Evolutionary conservation across 2,888 invertebrate species (phyloP).

Genomic region (Tigriopus californicus): DNA sequence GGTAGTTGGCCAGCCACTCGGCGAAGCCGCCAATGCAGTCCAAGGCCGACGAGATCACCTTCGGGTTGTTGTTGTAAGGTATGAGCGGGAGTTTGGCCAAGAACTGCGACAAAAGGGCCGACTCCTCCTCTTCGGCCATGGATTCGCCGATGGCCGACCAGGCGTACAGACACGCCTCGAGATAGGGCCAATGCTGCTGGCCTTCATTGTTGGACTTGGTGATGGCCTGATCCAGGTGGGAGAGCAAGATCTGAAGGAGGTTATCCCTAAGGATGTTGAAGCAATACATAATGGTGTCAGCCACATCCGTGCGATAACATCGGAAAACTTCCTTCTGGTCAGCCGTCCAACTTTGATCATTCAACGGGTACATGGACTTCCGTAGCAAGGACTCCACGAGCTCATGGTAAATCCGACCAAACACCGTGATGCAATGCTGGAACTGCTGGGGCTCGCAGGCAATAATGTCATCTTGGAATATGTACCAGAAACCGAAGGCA

Average conservation of each 20-base stretch:
- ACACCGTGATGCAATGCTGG: conserved; percentile 34
- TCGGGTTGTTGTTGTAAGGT: conserved; percentile 40
- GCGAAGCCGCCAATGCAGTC: conserved; percentile 66
- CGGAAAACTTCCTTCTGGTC: conserved; percentile 71
- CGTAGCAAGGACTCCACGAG: conserved; percentile 52
- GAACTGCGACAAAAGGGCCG: conserved; percentile 34
- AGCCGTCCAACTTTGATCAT: conserved; percentile 39
- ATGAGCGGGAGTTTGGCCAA: conserved; percentile 41
- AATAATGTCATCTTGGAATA: conserved; percentile 44
- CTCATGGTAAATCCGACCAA: conserved; percentile 58
- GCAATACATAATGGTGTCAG: conserved; percentile 70
- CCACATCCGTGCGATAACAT: conserved; percentile 67
- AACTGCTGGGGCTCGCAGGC: conserved; percentile 31
- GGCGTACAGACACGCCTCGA: conserved; percentile 47
- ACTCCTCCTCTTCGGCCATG: conserved; percentile 26
- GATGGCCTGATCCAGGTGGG: conserved; percentile 39
- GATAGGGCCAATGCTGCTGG: conserved; percentile 30
- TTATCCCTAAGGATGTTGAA: conserved; percentile 56
- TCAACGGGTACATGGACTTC: conserved; percentile 57
- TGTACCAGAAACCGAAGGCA: conserved; percentile 78
- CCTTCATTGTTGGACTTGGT: conserved; percentile 28
- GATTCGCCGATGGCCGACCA: conserved; percentile 33
- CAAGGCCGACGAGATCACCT: conserved; percentile 48
- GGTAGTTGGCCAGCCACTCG: conserved; percentile 59
- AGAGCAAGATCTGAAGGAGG: conserved; percentile 48